Base-by-base conservation (phyloP, 2,888 invertebrate species). In the Eudemis profundana region DNA sequence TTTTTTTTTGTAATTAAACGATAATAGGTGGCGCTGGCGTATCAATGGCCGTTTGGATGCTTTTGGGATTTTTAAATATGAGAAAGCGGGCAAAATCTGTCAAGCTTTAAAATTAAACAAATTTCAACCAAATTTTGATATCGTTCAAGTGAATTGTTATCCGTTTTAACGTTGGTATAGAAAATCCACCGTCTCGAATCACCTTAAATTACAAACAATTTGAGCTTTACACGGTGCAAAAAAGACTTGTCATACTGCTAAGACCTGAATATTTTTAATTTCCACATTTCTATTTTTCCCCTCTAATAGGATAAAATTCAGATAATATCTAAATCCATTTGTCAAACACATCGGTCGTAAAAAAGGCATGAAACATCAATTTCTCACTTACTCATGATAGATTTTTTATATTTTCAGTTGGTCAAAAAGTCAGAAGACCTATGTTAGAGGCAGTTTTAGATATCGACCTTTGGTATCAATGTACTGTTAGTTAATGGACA, bases 401-500 rank as follows among this genome's bases (percentile, higher is more conserved):
- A 33, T n/a, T n/a, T n/a, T n/a, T n/a, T n/a, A n/a, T n/a, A n/a
- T n/a, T 23, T 23, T 23, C 8, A 4, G 10, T 33, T 8, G 19
- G 10, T 44, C 44, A 44, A 21, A 10, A 44, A 44, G 15, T 12
- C 19, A 46, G 2, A 5, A 21, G 8, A 12, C 3, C 12, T 4
- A 15, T 44, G 1, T 44, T 42, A 21, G 12, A 49, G 12, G 5
- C 38, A 33, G 21, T 29, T 46, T 63, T 36, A 36, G 29, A 47
- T 15, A 42, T 42, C 21, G 33, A 50, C 42, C 56, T 57, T 64
- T 64, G 50, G 57, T 64, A 64, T 57, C 19, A 63, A 63, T n/a
- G 36, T 56, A 40, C 33, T 33, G 57, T 61, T 53, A 61, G 36
- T 61, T 53, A 23, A 36, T 44, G 50, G 14, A 47, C 19, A 46